phyloP scores from a whole-genome alignment of 2,888 invertebrate genomes.

The Melanophora roralis region DNA sequence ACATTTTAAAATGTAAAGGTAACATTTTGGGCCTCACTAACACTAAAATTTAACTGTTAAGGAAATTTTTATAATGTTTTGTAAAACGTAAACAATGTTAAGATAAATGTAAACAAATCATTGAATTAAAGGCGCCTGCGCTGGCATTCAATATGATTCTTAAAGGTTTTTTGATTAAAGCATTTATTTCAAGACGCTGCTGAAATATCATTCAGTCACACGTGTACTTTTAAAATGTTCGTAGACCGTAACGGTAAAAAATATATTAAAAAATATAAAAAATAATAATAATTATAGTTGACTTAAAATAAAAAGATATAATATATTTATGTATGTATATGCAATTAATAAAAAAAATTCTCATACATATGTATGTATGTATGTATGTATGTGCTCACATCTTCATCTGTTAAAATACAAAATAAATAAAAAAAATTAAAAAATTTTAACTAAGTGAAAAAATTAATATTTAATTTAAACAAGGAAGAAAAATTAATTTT shows the following conservation, averaged over 20 bases:
- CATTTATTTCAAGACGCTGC: neutral
- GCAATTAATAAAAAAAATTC: too few relatives aligned
- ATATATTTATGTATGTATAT: too few relatives aligned
- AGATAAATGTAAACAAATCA: conserved; percentile 5
- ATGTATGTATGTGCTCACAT: too few relatives aligned
- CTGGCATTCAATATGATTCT: neutral
- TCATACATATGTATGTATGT: too few relatives aligned
- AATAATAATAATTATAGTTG: neutral
- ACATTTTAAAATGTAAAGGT: neutral
- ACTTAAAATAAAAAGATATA: neutral
- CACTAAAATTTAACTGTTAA: neutral
- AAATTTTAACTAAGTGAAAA: neutral
- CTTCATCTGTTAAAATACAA: too few relatives aligned
- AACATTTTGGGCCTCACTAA: neutral
- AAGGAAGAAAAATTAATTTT: neutral
- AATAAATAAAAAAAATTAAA: too few relatives aligned
- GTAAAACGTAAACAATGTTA: conserved; percentile 33
- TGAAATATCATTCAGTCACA: conserved; percentile 24
- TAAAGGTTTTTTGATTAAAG: neutral
- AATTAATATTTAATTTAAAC: neutral
- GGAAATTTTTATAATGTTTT: neutral
- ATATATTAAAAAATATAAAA: neutral
- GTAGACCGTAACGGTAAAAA: neutral
- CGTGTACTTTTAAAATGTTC: conserved; percentile 19
- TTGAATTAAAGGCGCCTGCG: conserved; percentile 22